Evolutionary conservation across 2,797 vertebrate species (phyloP).

Genomic region (Sebastes matsubarae): DNA sequence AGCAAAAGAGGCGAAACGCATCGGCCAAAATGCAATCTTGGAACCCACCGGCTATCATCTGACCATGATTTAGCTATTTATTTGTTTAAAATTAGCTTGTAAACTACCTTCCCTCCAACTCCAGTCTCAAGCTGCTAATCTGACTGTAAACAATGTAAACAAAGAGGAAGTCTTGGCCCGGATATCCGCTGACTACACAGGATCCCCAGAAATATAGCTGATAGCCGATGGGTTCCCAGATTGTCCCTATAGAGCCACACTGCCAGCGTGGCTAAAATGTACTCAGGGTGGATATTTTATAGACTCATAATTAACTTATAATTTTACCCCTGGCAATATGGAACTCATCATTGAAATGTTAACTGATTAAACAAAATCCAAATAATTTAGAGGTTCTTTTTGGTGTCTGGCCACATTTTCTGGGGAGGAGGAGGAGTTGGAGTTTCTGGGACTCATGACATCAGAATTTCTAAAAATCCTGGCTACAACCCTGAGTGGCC

Average conservation of each 20-base stretch:
- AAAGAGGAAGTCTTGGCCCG: too few relatives aligned
- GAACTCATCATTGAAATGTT: neutral
- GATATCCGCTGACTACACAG: too few relatives aligned
- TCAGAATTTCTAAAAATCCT: neutral
- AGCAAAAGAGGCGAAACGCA: too few relatives aligned
- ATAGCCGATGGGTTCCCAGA: too few relatives aligned
- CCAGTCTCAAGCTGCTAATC: too few relatives aligned
- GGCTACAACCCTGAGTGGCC: neutral
- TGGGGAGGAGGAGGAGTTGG: neutral
- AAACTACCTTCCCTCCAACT: too few relatives aligned
- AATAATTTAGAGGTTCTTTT: neutral
- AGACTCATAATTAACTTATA: neutral
- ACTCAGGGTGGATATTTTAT: neutral
- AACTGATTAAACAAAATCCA: neutral
- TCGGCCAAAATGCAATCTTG: too few relatives aligned
- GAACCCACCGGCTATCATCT: too few relatives aligned
- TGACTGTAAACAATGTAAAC: too few relatives aligned
- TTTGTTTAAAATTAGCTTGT: too few relatives aligned
- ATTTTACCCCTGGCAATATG: neutral
- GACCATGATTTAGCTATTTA: too few relatives aligned
- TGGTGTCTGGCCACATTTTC: neutral
- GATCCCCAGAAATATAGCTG: too few relatives aligned
- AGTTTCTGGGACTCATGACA: neutral
- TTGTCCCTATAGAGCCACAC: neutral
- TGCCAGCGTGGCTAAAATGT: neutral